These are phyloP conservation scores for Macrosteles quadrilineatus DNA, from an alignment of 1,140 invertebrate genomes.

Conservation along the genomic window DNA sequence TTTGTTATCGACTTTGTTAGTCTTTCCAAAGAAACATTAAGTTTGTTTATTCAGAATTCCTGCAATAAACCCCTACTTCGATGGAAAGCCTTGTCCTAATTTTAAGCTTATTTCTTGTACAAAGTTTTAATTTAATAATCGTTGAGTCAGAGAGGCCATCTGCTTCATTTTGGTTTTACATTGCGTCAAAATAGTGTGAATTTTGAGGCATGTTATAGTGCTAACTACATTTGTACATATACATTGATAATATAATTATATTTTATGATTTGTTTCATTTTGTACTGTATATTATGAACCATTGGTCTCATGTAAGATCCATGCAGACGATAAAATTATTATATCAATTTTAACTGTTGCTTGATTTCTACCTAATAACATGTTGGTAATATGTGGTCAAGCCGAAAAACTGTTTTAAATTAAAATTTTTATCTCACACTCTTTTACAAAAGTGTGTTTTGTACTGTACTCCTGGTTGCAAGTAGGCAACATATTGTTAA, in stretches of 20 bases:
- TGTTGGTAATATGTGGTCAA: too few relatives aligned
- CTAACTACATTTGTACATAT: constrained; percentile 25
- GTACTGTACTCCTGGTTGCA: too few relatives aligned
- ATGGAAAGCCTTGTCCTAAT: constrained; percentile 26
- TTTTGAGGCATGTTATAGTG: constrained; percentile 23
- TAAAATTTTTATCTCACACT: too few relatives aligned
- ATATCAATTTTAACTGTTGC: constrained; percentile 18
- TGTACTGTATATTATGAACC: constrained; percentile 27
- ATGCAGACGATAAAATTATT: constrained; percentile 23
- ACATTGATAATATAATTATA: constrained; percentile 28
- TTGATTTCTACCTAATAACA: constrained; percentile 12
- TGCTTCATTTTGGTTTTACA: constrained; percentile 6
- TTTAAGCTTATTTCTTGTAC: constrained; percentile 8
- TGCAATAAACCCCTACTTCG: background rate
- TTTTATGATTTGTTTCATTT: constrained; percentile 33
- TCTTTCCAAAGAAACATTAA: constrained; percentile 32
- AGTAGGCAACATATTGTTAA: too few relatives aligned
- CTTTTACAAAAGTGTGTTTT: too few relatives aligned
- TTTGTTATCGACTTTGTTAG: constrained; percentile 24
- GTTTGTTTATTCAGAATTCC: constrained; percentile 1
- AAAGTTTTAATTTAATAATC: background rate
- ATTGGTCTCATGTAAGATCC: constrained; percentile 15
- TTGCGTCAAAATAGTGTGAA: constrained; percentile 9
- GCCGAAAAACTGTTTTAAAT: too few relatives aligned
- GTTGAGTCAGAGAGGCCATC: constrained; percentile 28